Base-by-base conservation (phyloP, 1,140 invertebrate species). In the Tribolium castaneum region DNA sequence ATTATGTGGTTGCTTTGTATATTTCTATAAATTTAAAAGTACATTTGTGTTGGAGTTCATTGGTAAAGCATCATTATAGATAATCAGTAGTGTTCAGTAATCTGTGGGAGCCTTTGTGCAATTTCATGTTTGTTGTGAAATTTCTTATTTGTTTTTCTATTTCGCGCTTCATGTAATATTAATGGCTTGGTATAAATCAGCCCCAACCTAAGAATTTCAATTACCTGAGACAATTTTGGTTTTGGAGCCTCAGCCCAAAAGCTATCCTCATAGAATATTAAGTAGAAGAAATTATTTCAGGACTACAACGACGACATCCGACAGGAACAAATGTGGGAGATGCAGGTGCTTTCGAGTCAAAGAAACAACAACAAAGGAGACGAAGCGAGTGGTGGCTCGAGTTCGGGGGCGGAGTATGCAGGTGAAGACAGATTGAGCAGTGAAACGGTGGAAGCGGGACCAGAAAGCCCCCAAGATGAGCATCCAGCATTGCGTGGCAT, bases 231-330 rank as follows among this genome's bases (percentile, higher is more conserved):
- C 59, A 66, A 66, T 66, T 66, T 66, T 66, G 59, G 25, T 66
- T 34, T 66, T 66, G 4, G 59, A 35, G 30, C 56, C 19, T 30
- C 10, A 25, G 9, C 12, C 30, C 25, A 66, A 35, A 66, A 66
- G 59, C 30, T 14, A 59, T 59, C 54, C 59, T 35, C 34, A 66
- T 66, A 39, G 59, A 66, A 66, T 66, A 66, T 66, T 66, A 66
- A 66, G 9, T 34, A 72, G 59, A 66, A 66, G 22, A 66, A 66
- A 66, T 80, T 71, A 30, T 82, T 81, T 10, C 81, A 84, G 83
- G 93, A 94, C 85, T 94, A 94, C 89, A 95, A 96, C 86, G 94
- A 96, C 83, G 94, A 96, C 82, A 96, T 96, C 80, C 87, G 94
- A 75, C 94, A 95, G 84, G 93, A 95, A 84, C 94, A 95, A 86